phyloP scores from a whole-genome alignment of 2,888 invertebrate species.

The Adelphocoris suturalis region DNA sequence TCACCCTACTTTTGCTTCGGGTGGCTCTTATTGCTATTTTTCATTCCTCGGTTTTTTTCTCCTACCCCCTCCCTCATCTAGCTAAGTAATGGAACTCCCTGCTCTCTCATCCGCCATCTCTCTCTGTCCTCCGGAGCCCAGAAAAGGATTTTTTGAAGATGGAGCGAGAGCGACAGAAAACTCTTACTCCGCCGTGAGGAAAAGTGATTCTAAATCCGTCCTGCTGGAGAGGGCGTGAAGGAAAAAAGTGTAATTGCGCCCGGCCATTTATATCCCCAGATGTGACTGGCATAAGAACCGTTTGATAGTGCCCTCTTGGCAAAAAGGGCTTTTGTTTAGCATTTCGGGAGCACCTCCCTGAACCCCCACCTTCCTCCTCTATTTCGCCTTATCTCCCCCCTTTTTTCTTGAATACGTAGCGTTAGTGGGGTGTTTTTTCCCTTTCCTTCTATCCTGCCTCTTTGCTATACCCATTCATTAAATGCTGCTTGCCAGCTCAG shows the following conservation, averaged over 20 bases:
- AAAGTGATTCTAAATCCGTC: conserved; percentile 62
- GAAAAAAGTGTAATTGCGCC: conserved; percentile 61
- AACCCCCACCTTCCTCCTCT: neutral
- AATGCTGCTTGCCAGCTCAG: no score
- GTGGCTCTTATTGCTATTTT: conserved; percentile 55
- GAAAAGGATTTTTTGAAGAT: conserved; percentile 46
- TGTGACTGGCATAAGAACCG: conserved; percentile 51
- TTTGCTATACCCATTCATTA: no score
- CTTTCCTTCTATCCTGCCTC: no score
- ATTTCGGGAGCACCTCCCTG: conserved; percentile 37
- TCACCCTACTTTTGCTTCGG: conserved; percentile 39
- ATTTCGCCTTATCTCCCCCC: neutral
- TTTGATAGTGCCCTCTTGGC: conserved; percentile 52
- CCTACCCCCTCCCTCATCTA: conserved; percentile 38
- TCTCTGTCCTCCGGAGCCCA: neutral
- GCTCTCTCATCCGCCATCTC: neutral
- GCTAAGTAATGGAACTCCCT: conserved; percentile 55
- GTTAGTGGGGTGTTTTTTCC: no score
- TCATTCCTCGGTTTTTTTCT: conserved; percentile 12
- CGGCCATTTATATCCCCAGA: conserved; percentile 53
- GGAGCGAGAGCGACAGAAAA: neutral
- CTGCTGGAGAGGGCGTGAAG: conserved; percentile 7
- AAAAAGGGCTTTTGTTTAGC: conserved; percentile 54
- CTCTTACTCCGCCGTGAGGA: neutral
- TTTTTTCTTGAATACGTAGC: no score